Conservation (phyloP, 1,140 invertebrate species). For the Leptinotarsa undecemlineata region DNA sequence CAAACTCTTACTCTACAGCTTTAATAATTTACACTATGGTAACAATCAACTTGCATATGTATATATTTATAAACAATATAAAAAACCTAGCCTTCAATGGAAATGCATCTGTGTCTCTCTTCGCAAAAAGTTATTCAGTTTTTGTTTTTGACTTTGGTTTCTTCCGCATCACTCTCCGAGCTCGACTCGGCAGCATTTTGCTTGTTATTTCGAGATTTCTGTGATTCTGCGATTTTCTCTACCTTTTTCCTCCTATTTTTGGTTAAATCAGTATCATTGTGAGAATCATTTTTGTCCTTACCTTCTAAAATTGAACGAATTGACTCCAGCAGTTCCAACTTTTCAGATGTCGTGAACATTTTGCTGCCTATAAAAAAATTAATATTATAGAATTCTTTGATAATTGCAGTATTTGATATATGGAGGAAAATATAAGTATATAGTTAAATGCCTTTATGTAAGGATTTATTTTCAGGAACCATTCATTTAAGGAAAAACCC, state of each 20-base stretch:
- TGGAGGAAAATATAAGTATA: no score
- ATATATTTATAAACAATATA: constrained; percentile 8
- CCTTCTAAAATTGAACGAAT: constrained; percentile 64
- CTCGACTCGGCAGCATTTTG: constrained; percentile 13
- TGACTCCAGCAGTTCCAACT: constrained; percentile 61
- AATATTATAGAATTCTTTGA: not conserved
- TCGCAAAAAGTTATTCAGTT: constrained; percentile 3
- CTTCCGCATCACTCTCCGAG: constrained; percentile 34
- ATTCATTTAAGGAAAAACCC: no score
- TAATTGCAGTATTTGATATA: no score
- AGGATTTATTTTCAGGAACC: no score
- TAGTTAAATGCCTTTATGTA: no score
- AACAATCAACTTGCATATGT: not conserved
- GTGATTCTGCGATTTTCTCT: constrained; percentile 19
- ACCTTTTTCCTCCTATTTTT: constrained; percentile 34
- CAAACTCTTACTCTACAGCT: not conserved
- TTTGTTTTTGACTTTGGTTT: constrained; percentile 36
- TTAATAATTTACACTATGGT: not conserved
- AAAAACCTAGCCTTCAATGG: constrained; percentile 3
- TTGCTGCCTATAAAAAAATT: constrained; percentile 63
- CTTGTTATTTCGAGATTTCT: constrained; percentile 13
- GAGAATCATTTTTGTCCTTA: constrained; percentile 39
- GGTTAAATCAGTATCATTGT: constrained; percentile 36
- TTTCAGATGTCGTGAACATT: constrained; percentile 61
- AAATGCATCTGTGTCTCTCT: not conserved